Conservation (phyloP, 1,140 invertebrate species). For the Pseudomyrmex flavicornis region DNA sequence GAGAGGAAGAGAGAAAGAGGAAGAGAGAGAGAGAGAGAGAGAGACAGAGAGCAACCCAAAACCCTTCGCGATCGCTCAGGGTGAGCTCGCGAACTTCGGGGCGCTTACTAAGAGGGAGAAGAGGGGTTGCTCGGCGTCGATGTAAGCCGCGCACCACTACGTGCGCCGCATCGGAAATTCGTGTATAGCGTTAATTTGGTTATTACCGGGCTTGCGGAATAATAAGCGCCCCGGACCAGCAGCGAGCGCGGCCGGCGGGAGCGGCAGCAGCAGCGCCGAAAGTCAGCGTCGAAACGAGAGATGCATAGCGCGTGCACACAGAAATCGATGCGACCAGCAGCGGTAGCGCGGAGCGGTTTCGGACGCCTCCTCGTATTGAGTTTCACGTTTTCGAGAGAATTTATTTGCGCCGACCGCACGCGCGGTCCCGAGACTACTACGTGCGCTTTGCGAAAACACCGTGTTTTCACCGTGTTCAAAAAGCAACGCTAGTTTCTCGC, state of each 20-base stretch:
- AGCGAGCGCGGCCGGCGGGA: constrained; percentile 1
- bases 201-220: constrained; percentile 58
- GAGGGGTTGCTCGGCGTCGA: not conserved
- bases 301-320: not conserved
- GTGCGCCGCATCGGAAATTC: constrained; percentile 53
- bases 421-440: not conserved
- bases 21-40: not conserved
- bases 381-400: constrained; percentile 45
- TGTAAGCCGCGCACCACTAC: constrained; percentile 52
- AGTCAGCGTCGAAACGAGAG: constrained; percentile 34
- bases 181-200: constrained; percentile 60
- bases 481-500: constrained; percentile 2
- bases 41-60: not conserved
- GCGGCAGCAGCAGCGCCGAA: not conserved
- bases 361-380: constrained; percentile 1
- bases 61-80: constrained; percentile 43
- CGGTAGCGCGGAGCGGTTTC: constrained; percentile 7
- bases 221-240: constrained; percentile 28
- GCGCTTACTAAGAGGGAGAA: not conserved
- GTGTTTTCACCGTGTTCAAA: constrained; percentile 21
- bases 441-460: not conserved
- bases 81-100: constrained; percentile 43
- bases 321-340: constrained; percentile 19
- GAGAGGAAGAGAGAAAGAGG: not conserved
- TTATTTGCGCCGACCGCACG: constrained; percentile 22